phyloP scores from a whole-genome alignment of 2,113 vertebrate genomes.

The Podarcis raffonei region DNA sequence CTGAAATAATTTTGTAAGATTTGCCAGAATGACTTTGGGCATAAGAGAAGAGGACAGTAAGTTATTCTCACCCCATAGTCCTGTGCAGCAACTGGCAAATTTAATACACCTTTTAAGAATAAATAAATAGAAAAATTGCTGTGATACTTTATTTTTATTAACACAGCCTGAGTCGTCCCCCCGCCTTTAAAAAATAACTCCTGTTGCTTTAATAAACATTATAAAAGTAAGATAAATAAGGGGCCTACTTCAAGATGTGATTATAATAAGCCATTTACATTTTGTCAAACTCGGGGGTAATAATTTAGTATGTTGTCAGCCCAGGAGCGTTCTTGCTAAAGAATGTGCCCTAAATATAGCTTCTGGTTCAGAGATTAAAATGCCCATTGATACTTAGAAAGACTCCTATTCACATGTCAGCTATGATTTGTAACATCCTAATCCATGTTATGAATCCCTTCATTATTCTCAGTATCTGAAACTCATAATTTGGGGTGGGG shows the following conservation, averaged over 20 bases:
- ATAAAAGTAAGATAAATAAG: background rate
- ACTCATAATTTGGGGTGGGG: conserved; percentile 38
- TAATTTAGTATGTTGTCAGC: conserved; percentile 40
- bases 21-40: background rate
- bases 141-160: background rate
- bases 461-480: conserved; percentile 62
- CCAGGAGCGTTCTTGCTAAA: conserved; percentile 46
- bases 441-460: conserved; percentile 68
- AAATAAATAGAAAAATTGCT: no score
- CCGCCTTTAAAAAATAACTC: background rate
- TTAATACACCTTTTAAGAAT: no score
- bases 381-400: conserved; percentile 65
- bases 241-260: background rate
- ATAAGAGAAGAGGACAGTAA: background rate
- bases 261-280: conserved; percentile 29
- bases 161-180: background rate
- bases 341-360: conserved; percentile 66
- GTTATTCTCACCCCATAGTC: no score
- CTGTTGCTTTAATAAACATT: background rate
- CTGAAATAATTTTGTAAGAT: background rate
- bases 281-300: conserved; percentile 27
- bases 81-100: no score
- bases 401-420: conserved; percentile 66
- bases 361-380: conserved; percentile 68
- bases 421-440: conserved; percentile 69